Evolutionary conservation across 1,140 invertebrate genomes (phyloP).

Genomic region (Coenobita brevimanus): DNA sequence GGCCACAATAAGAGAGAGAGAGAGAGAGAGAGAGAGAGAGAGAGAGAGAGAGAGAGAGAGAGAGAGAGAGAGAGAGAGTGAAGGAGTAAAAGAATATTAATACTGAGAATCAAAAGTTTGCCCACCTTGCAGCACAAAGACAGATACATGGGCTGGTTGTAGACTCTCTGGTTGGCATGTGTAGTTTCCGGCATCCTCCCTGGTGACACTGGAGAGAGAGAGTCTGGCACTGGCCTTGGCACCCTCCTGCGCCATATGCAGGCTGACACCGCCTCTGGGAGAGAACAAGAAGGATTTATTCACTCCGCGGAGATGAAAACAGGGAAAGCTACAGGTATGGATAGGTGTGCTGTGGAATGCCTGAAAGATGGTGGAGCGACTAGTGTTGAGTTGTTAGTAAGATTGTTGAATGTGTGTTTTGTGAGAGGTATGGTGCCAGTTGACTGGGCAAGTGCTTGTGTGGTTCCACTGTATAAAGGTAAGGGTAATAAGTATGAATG

Average conservation of each 20-base stretch:
- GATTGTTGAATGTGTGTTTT: too few relatives aligned
- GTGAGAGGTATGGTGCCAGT: too few relatives aligned
- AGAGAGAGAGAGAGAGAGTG: not conserved
- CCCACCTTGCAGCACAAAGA: not conserved
- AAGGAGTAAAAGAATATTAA: too few relatives aligned
- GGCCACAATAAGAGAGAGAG: not conserved
- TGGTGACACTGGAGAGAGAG: slow-evolving; percentile 21
- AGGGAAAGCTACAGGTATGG: too few relatives aligned
- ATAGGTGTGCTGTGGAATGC: too few relatives aligned
- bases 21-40: not conserved
- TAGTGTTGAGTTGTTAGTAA: too few relatives aligned
- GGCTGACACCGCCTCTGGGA: slow-evolving; percentile 37
- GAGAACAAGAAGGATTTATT: too few relatives aligned
- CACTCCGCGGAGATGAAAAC: too few relatives aligned
- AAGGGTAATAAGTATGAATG: too few relatives aligned
- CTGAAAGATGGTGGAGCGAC: too few relatives aligned
- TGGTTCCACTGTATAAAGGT: too few relatives aligned
- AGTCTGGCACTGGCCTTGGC: slow-evolving; percentile 22
- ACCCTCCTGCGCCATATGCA: slow-evolving; percentile 21
- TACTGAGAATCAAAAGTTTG: not conserved
- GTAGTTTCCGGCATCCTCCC: slow-evolving; percentile 22
- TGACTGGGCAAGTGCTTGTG: too few relatives aligned
- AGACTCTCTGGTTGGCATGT: slow-evolving; percentile 6
- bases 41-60: slow-evolving; percentile 20
- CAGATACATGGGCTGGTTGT: slow-evolving; percentile 4